phyloP scores from a whole-genome alignment of 2,888 invertebrate species.

The Molorchus minor region DNA sequence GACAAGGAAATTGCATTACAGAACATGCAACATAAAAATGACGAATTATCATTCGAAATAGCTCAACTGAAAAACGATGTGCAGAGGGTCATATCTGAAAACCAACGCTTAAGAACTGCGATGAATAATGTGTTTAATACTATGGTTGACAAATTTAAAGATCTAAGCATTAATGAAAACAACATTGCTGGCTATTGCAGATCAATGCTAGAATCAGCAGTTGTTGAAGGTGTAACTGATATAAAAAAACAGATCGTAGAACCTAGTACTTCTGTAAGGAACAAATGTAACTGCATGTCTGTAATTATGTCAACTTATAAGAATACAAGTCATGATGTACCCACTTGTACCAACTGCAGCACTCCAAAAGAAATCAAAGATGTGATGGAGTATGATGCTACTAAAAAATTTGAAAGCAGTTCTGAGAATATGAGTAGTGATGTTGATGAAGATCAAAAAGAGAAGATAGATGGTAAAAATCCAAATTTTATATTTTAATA shows the following conservation, averaged over 20 bases:
- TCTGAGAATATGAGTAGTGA: neutral
- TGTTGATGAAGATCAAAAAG: neutral
- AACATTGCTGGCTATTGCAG: neutral
- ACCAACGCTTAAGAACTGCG: constrained; percentile 35
- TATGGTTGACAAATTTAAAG: constrained; percentile 3
- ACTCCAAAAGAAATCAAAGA: neutral
- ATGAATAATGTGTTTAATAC: constrained; percentile 37
- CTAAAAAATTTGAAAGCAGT: neutral
- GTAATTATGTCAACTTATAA: constrained; percentile 33
- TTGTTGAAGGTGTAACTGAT: neutral
- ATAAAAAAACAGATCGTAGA: neutral
- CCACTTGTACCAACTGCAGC: neutral
- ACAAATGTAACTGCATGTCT: constrained; percentile 34
- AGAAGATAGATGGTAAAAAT: neutral
- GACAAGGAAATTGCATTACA: constrained; percentile 29
- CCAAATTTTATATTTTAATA: too few relatives aligned
- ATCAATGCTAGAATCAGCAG: too few relatives aligned
- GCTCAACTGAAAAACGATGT: constrained; percentile 35
- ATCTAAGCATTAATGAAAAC: neutral
- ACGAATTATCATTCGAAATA: constrained; percentile 31
- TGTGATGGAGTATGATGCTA: neutral
- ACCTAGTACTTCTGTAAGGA: neutral
- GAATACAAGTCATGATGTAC: neutral
- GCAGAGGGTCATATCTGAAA: constrained; percentile 38
- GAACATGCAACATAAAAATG: constrained; percentile 26